Evolutionary conservation across 2,888 invertebrate genomes (phyloP), one percentile per base, ranked within the genome.

Genomic region (Agriopis marginaria): DNA sequence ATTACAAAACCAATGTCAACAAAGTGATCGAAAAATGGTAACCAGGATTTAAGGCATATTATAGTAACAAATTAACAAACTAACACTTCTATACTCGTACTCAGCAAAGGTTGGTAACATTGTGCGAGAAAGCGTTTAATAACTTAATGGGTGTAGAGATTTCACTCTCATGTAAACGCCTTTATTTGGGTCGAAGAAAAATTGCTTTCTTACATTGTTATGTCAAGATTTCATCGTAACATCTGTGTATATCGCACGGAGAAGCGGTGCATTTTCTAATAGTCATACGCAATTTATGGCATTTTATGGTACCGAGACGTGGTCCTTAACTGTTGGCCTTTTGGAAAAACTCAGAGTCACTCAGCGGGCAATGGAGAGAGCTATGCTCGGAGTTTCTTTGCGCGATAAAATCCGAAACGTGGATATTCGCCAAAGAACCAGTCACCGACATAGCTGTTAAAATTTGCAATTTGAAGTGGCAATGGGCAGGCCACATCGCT

Each of bases 91-190:
- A 58, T 45, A 55, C 11, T 17, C 58, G 17, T 69, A 40, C 68
- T 64, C 63, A 56, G 54, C 68, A 68, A 72, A 66, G 66, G 68
- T 68, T 39, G 51, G 65, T 54, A n/a, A 59, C 73, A 66, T 50
- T 67, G 66, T 56, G 60, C 63, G 32, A 59, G 68, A 68, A 63
- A 68, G 68, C 63, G 55, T 56, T 66, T 72, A 74, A 75, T 69
- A n/a, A 60, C 66, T 53, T 66, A 70, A 74, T 74, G 12, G 62
- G 23, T 17, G 51, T 74, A 23, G 17, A 23, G 17, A 23, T 23
- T 23, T 2, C 69, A 67, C 71, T 72, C 60, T 74, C 72, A 54
- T 70, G 69, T 58, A 61, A 63, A 63, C 63, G 44, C 59, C 70
- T 70, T 72, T 64, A 68, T 59, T 23, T 49, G 53, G 68, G 65